Percentiles rank a stretch among this genome's conserved stretches.
These are phyloP conservation scores for Noctua fimbriata DNA, from an alignment of 2,888 invertebrate genomes.

Conservation along the genomic window DNA sequence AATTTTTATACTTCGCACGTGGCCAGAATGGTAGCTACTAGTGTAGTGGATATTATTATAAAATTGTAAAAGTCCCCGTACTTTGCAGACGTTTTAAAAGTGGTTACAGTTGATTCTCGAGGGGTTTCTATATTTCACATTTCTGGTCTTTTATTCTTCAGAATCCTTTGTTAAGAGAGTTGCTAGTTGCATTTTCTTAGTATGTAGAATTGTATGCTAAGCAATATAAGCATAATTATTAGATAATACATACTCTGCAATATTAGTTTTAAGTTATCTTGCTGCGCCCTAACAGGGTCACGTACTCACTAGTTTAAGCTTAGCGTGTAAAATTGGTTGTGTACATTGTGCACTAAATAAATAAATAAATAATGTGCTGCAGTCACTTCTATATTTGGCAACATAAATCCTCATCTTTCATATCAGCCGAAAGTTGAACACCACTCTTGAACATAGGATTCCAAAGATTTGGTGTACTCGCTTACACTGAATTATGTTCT, in stretches of 20 bases:
- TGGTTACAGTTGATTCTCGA: constrained; percentile 28
- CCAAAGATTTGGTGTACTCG: not conserved
- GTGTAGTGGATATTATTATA: constrained; percentile 54
- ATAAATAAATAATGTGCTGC: too few species aligned
- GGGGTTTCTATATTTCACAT: not conserved
- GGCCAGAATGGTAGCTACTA: constrained; percentile 45
- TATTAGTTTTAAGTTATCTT: too few species aligned
- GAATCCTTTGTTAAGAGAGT: not conserved
- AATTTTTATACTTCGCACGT: constrained; percentile 68
- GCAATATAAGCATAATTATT: too few species aligned
- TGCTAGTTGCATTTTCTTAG: not conserved
- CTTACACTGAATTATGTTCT: not conserved
- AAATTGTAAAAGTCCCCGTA: constrained; percentile 54
- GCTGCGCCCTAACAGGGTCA: too few species aligned
- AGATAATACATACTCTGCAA: too few species aligned
- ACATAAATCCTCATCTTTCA: not conserved
- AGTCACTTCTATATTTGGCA: too few species aligned
- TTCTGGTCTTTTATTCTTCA: not conserved
- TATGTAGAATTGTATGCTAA: not conserved
- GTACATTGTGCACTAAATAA: too few species aligned
- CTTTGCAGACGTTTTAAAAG: constrained; percentile 51
- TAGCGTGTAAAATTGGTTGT: too few species aligned
- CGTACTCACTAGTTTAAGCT: too few species aligned
- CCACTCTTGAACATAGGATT: not conserved
- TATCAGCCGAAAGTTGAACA: not conserved